phyloP scores from a whole-genome alignment of 2,113 vertebrate species.

The Ictidomys tridecemlineatus region DNA sequence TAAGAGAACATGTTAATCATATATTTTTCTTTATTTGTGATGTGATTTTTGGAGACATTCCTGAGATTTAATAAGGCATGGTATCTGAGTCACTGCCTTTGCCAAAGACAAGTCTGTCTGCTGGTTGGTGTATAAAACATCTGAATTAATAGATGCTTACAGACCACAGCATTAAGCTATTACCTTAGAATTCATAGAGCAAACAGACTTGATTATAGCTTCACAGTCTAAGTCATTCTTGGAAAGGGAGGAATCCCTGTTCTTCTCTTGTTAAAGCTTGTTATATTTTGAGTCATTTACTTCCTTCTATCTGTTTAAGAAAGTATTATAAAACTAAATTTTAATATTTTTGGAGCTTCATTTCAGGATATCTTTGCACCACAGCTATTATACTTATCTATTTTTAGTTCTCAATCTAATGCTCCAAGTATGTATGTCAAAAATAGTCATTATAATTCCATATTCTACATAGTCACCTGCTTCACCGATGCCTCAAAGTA shows the following conservation, averaged over 20 bases:
- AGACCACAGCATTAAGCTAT: neutral
- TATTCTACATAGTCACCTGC: neutral
- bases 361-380: conserved; percentile 23
- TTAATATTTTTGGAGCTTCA: neutral
- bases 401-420: conserved; percentile 39
- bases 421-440: neutral
- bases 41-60: conserved; percentile 60
- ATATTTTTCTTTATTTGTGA: conserved; percentile 3
- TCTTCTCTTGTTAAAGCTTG: conserved; percentile 36
- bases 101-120: neutral
- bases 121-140: neutral
- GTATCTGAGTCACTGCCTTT: conserved; percentile 44
- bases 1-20: conserved; percentile 52
- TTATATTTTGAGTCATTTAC: neutral
- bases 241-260: neutral
- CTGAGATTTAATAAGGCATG: neutral
- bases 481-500: neutral
- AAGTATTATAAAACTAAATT: conserved; percentile 2
- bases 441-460: neutral
- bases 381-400: neutral
- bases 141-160: neutral
- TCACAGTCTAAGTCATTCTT: neutral
- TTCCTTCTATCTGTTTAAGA: neutral
- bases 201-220: neutral
- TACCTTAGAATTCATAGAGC: conserved; percentile 50